Evolutionary conservation across 1,140 invertebrate species (phyloP).

Genomic region (Trachymyrmex cornetzi): DNA sequence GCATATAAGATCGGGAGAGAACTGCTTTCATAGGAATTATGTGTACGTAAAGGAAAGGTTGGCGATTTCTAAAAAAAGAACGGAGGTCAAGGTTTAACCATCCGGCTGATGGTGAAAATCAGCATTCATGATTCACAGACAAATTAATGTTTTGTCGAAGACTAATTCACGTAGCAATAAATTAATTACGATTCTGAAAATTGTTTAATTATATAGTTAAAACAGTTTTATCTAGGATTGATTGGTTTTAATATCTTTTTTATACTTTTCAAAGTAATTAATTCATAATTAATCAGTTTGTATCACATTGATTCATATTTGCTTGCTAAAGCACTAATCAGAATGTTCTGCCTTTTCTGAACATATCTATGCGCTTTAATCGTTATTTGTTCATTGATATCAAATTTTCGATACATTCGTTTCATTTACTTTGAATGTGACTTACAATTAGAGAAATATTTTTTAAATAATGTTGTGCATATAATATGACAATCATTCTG

Average conservation of each 20-base stretch:
- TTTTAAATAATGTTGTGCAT: not conserved
- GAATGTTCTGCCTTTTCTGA: not conserved
- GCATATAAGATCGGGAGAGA: slow-evolving; percentile 80
- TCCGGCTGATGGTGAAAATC: not conserved
- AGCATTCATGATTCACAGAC: not conserved
- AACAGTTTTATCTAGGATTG: not conserved
- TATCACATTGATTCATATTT: not conserved
- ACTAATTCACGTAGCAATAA: not conserved
- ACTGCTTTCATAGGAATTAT: slow-evolving; percentile 76
- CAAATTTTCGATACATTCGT: not conserved
- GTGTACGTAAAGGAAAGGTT: slow-evolving; percentile 73
- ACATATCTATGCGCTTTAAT: not conserved
- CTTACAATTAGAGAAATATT: not conserved
- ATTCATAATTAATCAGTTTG: not conserved
- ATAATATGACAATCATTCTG: not conserved
- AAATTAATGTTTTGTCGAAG: not conserved
- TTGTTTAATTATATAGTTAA: no score
- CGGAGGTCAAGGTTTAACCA: slow-evolving; percentile 60
- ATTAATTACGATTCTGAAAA: not conserved
- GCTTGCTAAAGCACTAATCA: not conserved
- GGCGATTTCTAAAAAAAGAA: slow-evolving; percentile 66
- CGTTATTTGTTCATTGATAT: not conserved
- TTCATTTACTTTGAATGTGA: not conserved
- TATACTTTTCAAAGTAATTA: not conserved
- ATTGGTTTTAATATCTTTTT: not conserved